These are phyloP conservation scores for Hemibagrus guttatus DNA, from an alignment of 2,797 vertebrate genomes.

Conservation along the genomic window DNA sequence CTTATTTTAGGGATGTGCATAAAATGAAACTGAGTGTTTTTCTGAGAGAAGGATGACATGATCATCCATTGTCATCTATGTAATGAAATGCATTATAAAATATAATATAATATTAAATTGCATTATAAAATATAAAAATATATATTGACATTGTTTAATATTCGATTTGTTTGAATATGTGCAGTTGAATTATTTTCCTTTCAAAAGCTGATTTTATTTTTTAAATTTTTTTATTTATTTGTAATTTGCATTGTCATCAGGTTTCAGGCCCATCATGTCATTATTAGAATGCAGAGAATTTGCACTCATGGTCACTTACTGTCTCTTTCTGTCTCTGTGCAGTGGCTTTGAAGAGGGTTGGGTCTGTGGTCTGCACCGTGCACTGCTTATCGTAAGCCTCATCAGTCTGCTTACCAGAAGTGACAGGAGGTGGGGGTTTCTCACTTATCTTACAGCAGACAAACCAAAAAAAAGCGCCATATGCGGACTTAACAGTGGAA, in stretches of 20 bases:
- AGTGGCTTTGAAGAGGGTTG: constrained; percentile 30
- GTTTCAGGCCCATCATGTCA: not conserved
- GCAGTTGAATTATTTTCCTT: not conserved
- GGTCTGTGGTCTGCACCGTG: constrained; percentile 54
- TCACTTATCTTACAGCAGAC: constrained; percentile 50
- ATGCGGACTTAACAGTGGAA: constrained; percentile 17
- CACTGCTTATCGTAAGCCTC: constrained; percentile 60
- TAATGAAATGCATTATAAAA: not conserved
- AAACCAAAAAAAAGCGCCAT: not conserved
- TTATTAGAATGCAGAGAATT: not conserved
- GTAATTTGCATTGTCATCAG: not conserved
- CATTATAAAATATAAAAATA: not conserved
- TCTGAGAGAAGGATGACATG: not conserved
- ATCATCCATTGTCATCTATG: not conserved
- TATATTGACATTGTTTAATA: not conserved
- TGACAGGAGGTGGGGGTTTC: constrained; percentile 60
- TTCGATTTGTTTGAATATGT: not conserved
- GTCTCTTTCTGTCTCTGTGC: constrained; percentile 18
- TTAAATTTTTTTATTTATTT: not conserved
- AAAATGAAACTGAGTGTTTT: not conserved
- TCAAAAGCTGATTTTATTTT: not conserved
- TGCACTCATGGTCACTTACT: not conserved
- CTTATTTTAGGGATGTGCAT: constrained; percentile 24
- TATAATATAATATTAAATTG: not conserved
- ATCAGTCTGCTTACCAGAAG: constrained; percentile 61